These are phyloP conservation scores for Baryphthengus martii DNA, from an alignment of 2,113 vertebrate species.

Conservation along the genomic window DNA sequence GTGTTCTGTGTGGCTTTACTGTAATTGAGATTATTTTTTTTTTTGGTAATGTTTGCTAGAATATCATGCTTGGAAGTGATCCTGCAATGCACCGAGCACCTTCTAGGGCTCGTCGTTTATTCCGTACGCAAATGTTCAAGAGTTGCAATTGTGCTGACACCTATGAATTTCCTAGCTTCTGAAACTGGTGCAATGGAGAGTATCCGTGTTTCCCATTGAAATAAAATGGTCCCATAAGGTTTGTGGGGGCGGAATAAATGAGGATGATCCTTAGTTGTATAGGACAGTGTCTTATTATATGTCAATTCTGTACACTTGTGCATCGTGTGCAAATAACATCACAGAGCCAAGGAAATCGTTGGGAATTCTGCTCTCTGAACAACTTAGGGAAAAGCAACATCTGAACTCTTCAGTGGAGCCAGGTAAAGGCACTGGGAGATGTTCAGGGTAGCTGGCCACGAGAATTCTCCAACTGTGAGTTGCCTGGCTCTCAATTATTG, in stretches of 20 bases:
- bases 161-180: not conserved
- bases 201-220: not conserved
- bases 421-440: not conserved
- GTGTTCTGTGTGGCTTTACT: not conserved
- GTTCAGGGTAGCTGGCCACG: not conserved
- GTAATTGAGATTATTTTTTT: not conserved
- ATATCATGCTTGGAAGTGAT: not conserved
- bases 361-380: not conserved
- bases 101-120: not conserved
- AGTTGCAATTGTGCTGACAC: not conserved
- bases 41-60: not conserved
- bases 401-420: not conserved
- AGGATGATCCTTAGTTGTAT: not conserved
- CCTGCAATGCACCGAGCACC: not conserved
- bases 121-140: fast-evolving
- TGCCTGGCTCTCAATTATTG: not conserved
- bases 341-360: not conserved
- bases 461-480: not conserved
- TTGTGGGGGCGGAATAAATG: not conserved
- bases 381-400: not conserved
- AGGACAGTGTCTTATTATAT: not conserved
- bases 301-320: fast-evolving
- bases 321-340: fast-evolving
- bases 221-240: not conserved
- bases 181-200: not conserved